Evolutionary conservation across 2,797 vertebrate species (phyloP).

Genomic region (Oreortyx pictus): DNA sequence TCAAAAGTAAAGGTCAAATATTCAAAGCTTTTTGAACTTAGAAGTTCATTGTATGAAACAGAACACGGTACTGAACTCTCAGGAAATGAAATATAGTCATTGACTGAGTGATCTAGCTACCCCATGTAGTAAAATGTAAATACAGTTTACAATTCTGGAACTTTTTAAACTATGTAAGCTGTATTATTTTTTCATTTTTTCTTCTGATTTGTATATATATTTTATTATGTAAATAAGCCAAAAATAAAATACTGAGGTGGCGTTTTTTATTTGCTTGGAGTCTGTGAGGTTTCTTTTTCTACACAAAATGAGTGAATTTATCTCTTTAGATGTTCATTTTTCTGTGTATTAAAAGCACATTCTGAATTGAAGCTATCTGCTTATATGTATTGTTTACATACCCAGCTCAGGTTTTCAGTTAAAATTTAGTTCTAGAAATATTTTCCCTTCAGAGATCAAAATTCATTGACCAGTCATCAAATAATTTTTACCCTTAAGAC

Average conservation of each 20-base stretch:
- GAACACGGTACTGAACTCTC: rapidly evolving
- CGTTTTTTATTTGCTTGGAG: background rate
- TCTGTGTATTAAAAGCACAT: background rate
- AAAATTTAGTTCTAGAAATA: background rate
- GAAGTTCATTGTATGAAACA: background rate
- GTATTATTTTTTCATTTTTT: background rate
- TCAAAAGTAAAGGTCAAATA: background rate
- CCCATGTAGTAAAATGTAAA: no score
- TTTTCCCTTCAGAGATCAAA: background rate
- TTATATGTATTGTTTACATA: background rate
- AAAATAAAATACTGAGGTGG: background rate
- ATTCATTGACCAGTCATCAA: background rate
- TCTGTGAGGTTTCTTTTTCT: background rate
- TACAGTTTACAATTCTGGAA: background rate
- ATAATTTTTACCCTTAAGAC: background rate
- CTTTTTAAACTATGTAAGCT: background rate
- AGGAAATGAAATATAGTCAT: background rate
- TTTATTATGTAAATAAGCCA: background rate
- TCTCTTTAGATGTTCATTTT: background rate
- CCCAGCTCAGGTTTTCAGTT: background rate
- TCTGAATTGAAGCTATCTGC: background rate
- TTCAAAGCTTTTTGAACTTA: background rate
- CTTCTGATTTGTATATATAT: background rate
- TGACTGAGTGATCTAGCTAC: background rate
- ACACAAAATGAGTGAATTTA: background rate